Percentiles rank a stretch among this genome's conserved stretches.
These are phyloP conservation scores for Dendrocincla tyrannina DNA, from an alignment of 2,797 vertebrate genomes.

Conservation along the genomic window DNA sequence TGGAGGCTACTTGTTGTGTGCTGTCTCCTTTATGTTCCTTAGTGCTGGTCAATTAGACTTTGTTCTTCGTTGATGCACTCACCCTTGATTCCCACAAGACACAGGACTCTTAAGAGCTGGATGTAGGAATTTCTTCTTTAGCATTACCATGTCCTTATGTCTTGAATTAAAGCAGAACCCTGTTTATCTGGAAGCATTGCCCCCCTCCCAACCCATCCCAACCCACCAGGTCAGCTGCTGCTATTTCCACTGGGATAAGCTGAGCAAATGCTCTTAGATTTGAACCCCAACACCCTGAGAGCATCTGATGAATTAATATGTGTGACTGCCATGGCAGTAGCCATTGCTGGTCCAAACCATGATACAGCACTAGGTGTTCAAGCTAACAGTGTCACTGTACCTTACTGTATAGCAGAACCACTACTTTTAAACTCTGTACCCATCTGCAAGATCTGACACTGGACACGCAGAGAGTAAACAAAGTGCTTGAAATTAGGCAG, in stretches of 20 bases:
- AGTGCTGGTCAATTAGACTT: not conserved
- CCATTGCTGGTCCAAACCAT: not conserved
- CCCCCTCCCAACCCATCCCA: fast-evolving
- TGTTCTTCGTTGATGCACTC: not conserved
- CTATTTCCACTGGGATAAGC: not conserved
- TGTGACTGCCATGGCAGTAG: not conserved
- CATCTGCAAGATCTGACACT: not conserved
- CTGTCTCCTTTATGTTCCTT: not conserved
- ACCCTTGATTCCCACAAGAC: not conserved
- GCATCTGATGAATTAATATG: not conserved
- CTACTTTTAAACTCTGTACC: not conserved
- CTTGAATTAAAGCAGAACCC: not conserved
- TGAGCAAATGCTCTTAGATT: not conserved
- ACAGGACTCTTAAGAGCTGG: not conserved
- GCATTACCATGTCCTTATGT: not conserved
- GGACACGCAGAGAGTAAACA: not conserved
- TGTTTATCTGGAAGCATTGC: not conserved
- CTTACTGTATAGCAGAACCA: not conserved
- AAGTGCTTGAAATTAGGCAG: not conserved
- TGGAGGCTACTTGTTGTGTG: not conserved
- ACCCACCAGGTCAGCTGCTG: not conserved
- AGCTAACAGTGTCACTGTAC: not conserved
- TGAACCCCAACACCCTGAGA: not conserved
- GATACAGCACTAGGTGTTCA: not conserved
- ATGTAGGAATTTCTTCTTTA: not conserved